Base-by-base conservation (phyloP, 2,113 vertebrate genomes). In the Myrmecophaga tridactyla region DNA sequence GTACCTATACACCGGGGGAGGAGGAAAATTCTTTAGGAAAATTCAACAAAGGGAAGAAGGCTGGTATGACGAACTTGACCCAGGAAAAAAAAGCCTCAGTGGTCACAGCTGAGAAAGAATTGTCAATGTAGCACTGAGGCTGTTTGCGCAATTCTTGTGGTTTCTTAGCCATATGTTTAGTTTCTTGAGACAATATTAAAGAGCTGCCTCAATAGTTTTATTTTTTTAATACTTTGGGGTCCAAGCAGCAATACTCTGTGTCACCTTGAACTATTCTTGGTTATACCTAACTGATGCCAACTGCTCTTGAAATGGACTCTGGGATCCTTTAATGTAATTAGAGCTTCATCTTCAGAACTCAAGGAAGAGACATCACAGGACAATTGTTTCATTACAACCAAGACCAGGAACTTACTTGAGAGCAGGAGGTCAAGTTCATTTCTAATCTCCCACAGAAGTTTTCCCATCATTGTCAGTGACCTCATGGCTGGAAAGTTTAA, bases 401-500 rank as follows among this genome's bases (percentile, higher is more conserved):
- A n/a, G 65, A 91, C 25, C 13, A 82, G 70, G 51, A 94, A 77
- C 0, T 3, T 90, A 46, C 83, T 58, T 18, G 29, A 86, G 51
- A 86, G 39, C 34, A 73, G 72, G 82, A 96, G 69, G 69, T 96
- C 90, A 96, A 94, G 89, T 84, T 95, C 69, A 95, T 86, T 95
- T 96, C 51, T 95, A 80, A 80, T 91, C 60, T 95, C 56, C 73
- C 48, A 65, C 20, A 27, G 58, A 96, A 94, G 76, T 91, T 83
- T 96, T 95, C 89, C 86, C 63, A 91, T 97, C 76, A 72, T 85
- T 83, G 73, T 83, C 56, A 91, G 62, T 96, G 97, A 97, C 91
- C 96, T 97, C 76, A 87, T 94, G 91, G 80, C 75, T 94, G 92
- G 41, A 94, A 97, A 96, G 48, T 96, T 93, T 92, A 91, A 96